A percentile compares a stretch with the other conserved stretches of the same genome.
phyloP scores from a whole-genome alignment of 2,888 invertebrate species.

The Nomada fucata region DNA sequence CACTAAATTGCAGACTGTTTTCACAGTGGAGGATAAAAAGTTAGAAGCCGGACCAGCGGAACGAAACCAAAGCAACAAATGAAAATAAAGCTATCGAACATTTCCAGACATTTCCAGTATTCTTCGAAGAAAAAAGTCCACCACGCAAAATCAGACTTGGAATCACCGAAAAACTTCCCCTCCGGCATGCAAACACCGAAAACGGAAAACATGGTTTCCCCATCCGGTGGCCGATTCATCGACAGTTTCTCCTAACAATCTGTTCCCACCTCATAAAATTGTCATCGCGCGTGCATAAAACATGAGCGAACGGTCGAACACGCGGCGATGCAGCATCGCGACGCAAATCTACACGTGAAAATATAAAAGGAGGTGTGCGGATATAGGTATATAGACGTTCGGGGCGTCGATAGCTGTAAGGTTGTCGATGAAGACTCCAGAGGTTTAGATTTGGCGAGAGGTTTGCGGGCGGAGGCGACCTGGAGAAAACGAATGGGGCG shows the following conservation, averaged over 20 bases:
- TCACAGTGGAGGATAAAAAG: no score
- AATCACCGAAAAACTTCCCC: background rate
- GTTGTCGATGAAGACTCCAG: conserved; percentile 55
- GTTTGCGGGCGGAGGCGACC: conserved; percentile 26
- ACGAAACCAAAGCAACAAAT: no score
- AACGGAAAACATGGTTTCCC: conserved; percentile 18
- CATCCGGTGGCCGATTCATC: conserved; percentile 25
- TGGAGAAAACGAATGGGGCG: conserved; percentile 50
- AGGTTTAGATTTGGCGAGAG: conserved; percentile 34
- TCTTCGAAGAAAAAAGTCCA: no score
- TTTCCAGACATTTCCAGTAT: no score
- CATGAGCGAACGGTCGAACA: conserved; percentile 74
- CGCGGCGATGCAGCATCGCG: conserved; percentile 71
- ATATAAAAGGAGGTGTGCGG: conserved; percentile 41
- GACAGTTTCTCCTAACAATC: conserved; percentile 68
- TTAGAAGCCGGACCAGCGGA: no score
- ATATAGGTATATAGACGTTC: conserved; percentile 13
- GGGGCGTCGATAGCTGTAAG: conserved; percentile 32
- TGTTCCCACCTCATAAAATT: conserved; percentile 79
- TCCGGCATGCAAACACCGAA: background rate
- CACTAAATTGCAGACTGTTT: no score
- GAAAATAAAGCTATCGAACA: no score
- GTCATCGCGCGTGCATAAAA: conserved; percentile 81
- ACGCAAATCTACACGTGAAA: conserved; percentile 75
- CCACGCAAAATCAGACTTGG: background rate